Percentiles rank a stretch among this genome's conserved stretches.
Conservation (phyloP, 53 echinoderm and acorn worm genomes). For the Hippasteria phrygiana region DNA sequence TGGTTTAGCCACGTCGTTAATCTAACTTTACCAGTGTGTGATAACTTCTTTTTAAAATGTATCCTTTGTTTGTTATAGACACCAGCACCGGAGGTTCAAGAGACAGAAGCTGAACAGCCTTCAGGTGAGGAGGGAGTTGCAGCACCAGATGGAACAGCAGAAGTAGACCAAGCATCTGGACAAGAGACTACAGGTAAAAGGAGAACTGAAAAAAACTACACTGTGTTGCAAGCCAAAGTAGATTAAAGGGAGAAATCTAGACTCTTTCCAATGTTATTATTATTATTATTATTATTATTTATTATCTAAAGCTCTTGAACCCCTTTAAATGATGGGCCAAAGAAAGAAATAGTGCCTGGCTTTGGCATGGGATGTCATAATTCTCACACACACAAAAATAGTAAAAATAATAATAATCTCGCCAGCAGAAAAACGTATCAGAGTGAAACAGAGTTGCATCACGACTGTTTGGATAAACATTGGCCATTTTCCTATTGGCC, state of each 20-base stretch:
- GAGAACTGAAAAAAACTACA: background rate
- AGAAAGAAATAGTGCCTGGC: no score
- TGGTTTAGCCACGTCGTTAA: no score
- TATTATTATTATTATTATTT: no score
- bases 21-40: no score
- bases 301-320: no score
- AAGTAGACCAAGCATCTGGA: slow-evolving; percentile 49
- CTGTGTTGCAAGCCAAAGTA: background rate
- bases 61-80: slow-evolving; percentile 22
- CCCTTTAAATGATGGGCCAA: no score
- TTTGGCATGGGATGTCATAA: no score
- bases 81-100: slow-evolving; percentile 74
- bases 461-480: background rate
- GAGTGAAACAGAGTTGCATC: background rate
- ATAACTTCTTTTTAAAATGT: no score
- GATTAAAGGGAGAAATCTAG: background rate
- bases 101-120: slow-evolving; percentile 53
- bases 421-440: no score
- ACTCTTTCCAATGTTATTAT: no score
- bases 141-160: slow-evolving; percentile 53
- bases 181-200: slow-evolving; percentile 41
- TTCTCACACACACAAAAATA: no score
- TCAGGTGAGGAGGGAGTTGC: slow-evolving; percentile 25
- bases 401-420: no score
- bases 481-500: background rate